Evolutionary conservation across 2,797 vertebrate species (phyloP), one percentile per base, ranked within the genome.

Genomic region (Leptodactylus fallax): DNA sequence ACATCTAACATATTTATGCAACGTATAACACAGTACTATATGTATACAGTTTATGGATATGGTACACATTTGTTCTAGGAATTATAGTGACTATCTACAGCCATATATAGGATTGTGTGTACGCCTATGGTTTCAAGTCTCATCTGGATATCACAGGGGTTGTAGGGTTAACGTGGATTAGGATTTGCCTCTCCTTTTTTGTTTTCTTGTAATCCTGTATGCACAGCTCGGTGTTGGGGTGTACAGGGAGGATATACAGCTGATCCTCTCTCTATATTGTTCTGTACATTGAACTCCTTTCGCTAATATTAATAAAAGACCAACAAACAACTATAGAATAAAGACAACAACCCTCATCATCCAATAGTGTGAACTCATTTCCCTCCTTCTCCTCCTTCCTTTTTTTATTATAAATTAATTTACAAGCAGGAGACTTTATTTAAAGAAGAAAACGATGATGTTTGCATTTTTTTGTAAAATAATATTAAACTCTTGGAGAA

Each of bases 391-490:
- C 5, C 58, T 23, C 7, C 13, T 67, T 19, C 3, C 47, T 84
- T 60, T 84, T 61, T 61, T 25, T 6, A 76, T 49, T 49, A 17
- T 85, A 77, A 61, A 85, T 85, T 76, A 79, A 79, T 67, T 79
- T 79, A 71, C 55, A 86, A 55, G 25, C 85, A 79, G 25, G 56
- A 47, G 65, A 79, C 77, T 67, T 86, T 80, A 86, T 86, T 86
- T 86, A 79, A 86, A 87, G 47, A 83, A 77, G 60, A 83, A 55
- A 77, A 79, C 21, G 72, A 83, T 47, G 79, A 63, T 87, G 71
- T 83, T 87, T 87, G 78, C 67, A 82, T 56, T 85, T 61, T 86
- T 78, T 87, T 77, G 80, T 87, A 87, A 87, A 61, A 74, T 87
- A 82, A 47, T 72, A 87, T 82, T 87, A 87, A 87, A 87, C 61